phyloP scores from a whole-genome alignment of 2,888 invertebrate genomes.

The Lasioglossum marginatum region DNA sequence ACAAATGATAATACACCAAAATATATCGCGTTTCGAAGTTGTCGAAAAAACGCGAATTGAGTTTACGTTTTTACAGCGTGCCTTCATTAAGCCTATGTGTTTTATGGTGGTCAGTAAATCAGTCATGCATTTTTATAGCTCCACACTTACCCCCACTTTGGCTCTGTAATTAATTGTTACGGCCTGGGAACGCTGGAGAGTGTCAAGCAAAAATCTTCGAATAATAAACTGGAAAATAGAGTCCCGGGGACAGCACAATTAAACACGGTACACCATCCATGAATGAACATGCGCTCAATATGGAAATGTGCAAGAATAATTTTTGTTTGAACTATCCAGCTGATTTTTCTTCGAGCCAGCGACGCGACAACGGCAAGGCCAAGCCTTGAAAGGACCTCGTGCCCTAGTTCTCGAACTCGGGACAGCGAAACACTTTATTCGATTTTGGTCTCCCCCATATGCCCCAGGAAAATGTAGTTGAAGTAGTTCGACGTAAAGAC shows the following conservation, averaged over 20 bases:
- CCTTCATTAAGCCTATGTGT: conserved; percentile 20
- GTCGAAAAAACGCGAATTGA: conserved; percentile 23
- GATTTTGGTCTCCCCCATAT: conserved; percentile 47
- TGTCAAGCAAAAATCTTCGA: neutral
- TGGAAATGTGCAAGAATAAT: no score
- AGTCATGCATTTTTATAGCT: conserved; percentile 32
- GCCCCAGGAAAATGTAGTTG: conserved; percentile 41
- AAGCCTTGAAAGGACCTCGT: conserved; percentile 45
- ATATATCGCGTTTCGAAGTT: conserved; percentile 2
- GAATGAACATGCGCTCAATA: no score
- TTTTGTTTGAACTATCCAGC: no score
- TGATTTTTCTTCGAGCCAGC: no score
- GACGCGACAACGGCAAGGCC: conserved; percentile 46
- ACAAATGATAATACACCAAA: neutral
- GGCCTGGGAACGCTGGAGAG: neutral
- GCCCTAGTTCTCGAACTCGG: conserved; percentile 52
- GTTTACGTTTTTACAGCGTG: conserved; percentile 34
- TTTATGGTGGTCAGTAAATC: conserved; percentile 35
- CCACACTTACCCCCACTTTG: conserved; percentile 13
- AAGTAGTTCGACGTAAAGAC: conserved; percentile 23
- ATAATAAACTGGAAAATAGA: no score
- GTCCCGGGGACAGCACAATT: no score
- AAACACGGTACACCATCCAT: no score
- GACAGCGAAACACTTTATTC: conserved; percentile 56
- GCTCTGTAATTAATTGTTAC: conserved; percentile 35